phyloP scores from a whole-genome alignment of 2,797 vertebrate species.

The Lateolabrax maculatus region DNA sequence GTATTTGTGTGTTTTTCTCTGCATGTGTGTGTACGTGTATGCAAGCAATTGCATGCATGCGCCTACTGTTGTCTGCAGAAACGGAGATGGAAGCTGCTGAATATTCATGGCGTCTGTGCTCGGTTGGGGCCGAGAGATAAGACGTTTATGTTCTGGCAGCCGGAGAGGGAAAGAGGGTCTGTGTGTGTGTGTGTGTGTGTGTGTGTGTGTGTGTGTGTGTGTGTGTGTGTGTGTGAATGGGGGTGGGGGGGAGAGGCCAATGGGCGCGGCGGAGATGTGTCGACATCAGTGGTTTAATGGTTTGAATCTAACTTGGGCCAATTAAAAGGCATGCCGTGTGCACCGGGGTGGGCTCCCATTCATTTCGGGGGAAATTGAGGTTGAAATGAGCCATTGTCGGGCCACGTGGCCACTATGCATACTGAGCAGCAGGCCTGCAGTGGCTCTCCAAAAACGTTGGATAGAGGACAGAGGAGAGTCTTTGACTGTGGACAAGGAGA shows the following conservation, averaged over 20 bases:
- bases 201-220: constrained; percentile 28
- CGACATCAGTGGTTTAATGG: constrained; percentile 87
- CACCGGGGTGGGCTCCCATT: constrained; percentile 81
- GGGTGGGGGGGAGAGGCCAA: constrained; percentile 35
- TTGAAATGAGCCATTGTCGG: constrained; percentile 87
- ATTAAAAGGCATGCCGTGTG: constrained; percentile 83
- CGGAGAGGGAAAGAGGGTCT: constrained; percentile 48
- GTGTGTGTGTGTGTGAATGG: constrained; percentile 19
- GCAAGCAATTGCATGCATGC: constrained; percentile 47
- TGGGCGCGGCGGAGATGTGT: constrained; percentile 73
- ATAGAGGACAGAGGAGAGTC: constrained; percentile 75
- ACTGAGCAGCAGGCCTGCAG: constrained; percentile 76
- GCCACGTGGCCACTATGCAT: constrained; percentile 82
- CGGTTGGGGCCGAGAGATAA: constrained; percentile 75
- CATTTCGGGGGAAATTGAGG: constrained; percentile 88
- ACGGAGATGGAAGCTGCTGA: constrained; percentile 78
- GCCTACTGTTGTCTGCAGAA: constrained; percentile 71
- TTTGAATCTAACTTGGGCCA: constrained; percentile 85
- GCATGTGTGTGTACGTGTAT: constrained; percentile 20
- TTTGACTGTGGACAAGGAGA: constrained; percentile 78
- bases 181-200: constrained; percentile 32
- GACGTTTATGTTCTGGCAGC: constrained; percentile 78
- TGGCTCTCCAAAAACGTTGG: constrained; percentile 77
- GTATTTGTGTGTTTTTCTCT: constrained; percentile 20
- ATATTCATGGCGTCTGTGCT: constrained; percentile 82